Base-by-base conservation (phyloP, 2,113 vertebrate species). In the Nestor notabilis region DNA sequence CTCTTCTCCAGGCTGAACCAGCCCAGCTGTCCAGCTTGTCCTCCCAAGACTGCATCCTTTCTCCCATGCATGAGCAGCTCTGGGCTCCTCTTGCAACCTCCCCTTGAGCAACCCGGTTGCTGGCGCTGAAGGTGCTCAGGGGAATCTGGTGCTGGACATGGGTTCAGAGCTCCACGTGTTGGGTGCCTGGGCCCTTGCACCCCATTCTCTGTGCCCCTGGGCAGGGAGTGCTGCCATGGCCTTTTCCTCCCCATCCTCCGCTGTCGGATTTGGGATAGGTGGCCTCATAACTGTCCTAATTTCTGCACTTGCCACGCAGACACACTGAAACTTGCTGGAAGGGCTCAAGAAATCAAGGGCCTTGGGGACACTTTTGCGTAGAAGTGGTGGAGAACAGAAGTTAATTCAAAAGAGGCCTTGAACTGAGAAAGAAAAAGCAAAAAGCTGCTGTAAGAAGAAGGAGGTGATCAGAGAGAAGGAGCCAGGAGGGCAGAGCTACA, bases 231-330 rank as follows among this genome's bases (percentile, higher is more conserved):
- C 11, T 43, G 23, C 23, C 53, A 5, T 6, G 3, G 70, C 74
- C 65, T 33, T 55, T 72, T 39, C 35, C 25, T 31, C 9, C 8
- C 3, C 3, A 4, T 19, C 35, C 64, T 83, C 50, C 5, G 9
- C 43, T 47, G 63, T 24, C 63, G 6, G 2, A 21, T 91, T 49
- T 81, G 72, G 72, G 43, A 78, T 24, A 58, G 37, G 31, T 87
- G 83, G 35, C 86, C 89, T 97, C 86, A 8, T 86, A 81, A 63
- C 46, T 83, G 83, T 58, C 91, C 94, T 64, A 46, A 92, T 94
- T 94, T 94, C 93, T 87, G 29, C 55, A 6, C 41, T 84, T 87
- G 68, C 24, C 46, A 31, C 31, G 1, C 61, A 64, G 69, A 29
- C 27, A 15, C 43, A 18, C 12, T 0, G 1, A 87, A 77, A 77